phyloP scores from a whole-genome alignment of 2,888 invertebrate genomes.

The Muscina levida region DNA sequence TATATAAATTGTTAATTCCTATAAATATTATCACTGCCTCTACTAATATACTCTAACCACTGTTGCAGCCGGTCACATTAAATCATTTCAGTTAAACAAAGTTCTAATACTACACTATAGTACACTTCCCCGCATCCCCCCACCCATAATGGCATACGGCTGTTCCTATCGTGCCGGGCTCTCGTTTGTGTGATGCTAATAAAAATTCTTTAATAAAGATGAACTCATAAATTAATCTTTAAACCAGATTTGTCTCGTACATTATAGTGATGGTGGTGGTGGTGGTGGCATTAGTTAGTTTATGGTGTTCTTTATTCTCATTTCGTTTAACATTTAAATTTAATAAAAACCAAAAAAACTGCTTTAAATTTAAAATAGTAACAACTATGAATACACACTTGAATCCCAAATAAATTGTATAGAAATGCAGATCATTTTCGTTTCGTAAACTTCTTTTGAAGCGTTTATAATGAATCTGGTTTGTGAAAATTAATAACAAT shows the following conservation, averaged over 20 bases:
- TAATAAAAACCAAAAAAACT: neutral
- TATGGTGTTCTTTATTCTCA: neutral
- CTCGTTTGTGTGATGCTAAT: neutral
- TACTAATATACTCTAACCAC: too few species aligned
- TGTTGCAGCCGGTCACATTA: too few species aligned
- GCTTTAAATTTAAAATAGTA: constrained; percentile 30
- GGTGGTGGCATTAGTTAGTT: neutral
- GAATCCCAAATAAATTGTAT: neutral
- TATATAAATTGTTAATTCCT: too few species aligned
- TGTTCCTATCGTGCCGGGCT: too few species aligned
- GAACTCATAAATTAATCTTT: constrained; percentile 57
- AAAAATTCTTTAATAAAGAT: constrained; percentile 43
- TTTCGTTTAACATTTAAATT: constrained; percentile 5
- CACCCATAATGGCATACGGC: too few species aligned
- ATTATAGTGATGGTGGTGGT: neutral
- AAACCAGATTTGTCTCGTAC: constrained; percentile 49
- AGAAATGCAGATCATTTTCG: neutral
- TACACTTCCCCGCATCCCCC: too few species aligned
- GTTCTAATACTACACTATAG: too few species aligned
- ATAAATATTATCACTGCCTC: too few species aligned
- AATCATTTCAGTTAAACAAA: too few species aligned
- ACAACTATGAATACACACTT: constrained; percentile 35
- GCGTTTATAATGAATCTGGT: constrained; percentile 50
- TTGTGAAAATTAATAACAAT: constrained; percentile 69
- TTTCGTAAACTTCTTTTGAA: too few species aligned